Evolutionary conservation across 1,140 invertebrate genomes (phyloP).

Genomic region (Drosophila triauraria): DNA sequence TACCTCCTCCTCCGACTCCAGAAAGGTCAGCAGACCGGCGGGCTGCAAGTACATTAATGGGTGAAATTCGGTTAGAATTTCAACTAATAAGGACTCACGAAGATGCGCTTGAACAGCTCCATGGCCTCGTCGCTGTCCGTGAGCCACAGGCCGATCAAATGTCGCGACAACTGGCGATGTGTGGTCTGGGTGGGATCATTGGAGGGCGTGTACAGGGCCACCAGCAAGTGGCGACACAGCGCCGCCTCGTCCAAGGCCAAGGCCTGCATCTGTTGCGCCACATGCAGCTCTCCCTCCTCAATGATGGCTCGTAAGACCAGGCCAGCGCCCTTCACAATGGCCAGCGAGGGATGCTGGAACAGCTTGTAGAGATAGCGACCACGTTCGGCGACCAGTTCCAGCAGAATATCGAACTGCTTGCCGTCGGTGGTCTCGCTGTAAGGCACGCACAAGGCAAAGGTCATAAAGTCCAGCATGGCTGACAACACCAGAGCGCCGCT

Average conservation of each 20-base stretch:
- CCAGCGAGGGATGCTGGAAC: slow-evolving; percentile 98
- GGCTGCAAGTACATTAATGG: slow-evolving; percentile 86
- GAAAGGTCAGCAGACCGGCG: slow-evolving; percentile 94
- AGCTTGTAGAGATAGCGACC: slow-evolving; percentile 96
- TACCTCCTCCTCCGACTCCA: slow-evolving; percentile 95
- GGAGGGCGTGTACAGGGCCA: slow-evolving; percentile 95
- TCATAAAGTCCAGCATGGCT: slow-evolving; percentile 99
- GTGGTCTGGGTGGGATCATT: slow-evolving; percentile 91
- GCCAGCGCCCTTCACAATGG: slow-evolving; percentile 99
- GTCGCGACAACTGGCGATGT: slow-evolving; percentile 96
- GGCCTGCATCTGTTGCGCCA: slow-evolving; percentile 97
- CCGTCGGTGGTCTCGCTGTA: slow-evolving; percentile 99
- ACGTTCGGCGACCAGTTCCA: slow-evolving; percentile 96
- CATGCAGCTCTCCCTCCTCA: slow-evolving; percentile 96
- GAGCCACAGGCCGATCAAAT: slow-evolving; percentile 99
- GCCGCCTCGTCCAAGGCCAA: slow-evolving; percentile 98
- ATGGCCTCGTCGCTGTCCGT: slow-evolving; percentile 97
- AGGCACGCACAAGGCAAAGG: slow-evolving; percentile 99
- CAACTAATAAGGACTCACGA: slow-evolving; percentile 88
- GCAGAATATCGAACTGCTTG: slow-evolving; percentile 97
- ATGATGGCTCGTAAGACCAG: slow-evolving; percentile 98
- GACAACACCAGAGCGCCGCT: slow-evolving; percentile 93
- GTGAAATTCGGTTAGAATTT: slow-evolving; percentile 1
- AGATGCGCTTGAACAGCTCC: slow-evolving; percentile 94
- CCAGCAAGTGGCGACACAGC: slow-evolving; percentile 95